A percentile compares a stretch with the other conserved stretches of the same genome.
These are phyloP conservation scores for Heterodera carotae DNA, from an alignment of 1,140 invertebrate species.

Conservation along the genomic window DNA sequence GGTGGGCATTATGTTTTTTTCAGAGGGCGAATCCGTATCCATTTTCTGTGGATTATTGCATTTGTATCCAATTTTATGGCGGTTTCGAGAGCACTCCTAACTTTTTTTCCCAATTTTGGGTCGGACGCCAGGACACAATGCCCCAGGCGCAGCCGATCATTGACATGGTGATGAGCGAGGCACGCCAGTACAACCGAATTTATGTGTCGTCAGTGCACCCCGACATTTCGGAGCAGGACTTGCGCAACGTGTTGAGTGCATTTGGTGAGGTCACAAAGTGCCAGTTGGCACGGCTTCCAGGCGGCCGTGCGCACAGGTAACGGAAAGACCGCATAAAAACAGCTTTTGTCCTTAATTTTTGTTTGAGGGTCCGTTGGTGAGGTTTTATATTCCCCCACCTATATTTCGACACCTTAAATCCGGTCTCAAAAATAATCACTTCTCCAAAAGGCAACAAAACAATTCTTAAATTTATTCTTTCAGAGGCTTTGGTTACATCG, in stretches of 20 bases:
- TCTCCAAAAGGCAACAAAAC: too few relatives aligned
- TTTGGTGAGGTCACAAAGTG: constrained; percentile 82
- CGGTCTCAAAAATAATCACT: too few relatives aligned
- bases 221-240: constrained; percentile 92
- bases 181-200: constrained; percentile 94
- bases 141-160: constrained; percentile 98
- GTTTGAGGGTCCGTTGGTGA: too few relatives aligned
- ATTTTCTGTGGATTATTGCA: too few relatives aligned
- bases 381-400: too few relatives aligned
- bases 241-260: constrained; percentile 99
- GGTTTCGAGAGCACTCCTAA: too few relatives aligned
- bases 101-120: constrained; percentile 66
- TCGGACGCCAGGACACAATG: constrained; percentile 96
- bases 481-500: constrained; percentile 94
- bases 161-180: constrained; percentile 96
- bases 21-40: neutral
- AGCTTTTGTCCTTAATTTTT: neutral
- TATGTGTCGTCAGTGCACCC: constrained; percentile 97
- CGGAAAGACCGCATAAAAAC: neutral
- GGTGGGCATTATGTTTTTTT: constrained; percentile 23
- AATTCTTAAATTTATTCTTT: neutral
- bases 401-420: too few relatives aligned
- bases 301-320: constrained; percentile 69
- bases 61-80: too few relatives aligned
- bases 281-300: constrained; percentile 65